Conservation (phyloP, 1,140 invertebrate genomes). For the Caligus rogercresseyi region DNA sequence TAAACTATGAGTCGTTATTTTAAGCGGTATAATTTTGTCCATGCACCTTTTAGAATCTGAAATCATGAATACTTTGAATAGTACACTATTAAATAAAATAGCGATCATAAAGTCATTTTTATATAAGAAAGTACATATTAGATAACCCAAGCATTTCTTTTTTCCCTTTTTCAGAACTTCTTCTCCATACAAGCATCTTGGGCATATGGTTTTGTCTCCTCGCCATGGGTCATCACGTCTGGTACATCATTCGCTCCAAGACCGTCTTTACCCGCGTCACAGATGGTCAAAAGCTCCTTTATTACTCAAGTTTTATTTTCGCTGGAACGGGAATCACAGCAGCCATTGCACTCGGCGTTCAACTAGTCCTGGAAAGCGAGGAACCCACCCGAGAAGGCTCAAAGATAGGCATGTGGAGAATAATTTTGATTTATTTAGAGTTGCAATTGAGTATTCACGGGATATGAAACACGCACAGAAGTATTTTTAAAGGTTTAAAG, state of each 20-base stretch:
- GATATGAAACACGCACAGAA: too few relatives aligned
- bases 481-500: too few relatives aligned
- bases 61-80: too few relatives aligned
- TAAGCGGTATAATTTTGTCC: too few relatives aligned
- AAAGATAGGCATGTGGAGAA: neutral
- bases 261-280: constrained; percentile 16
- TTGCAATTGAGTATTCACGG: too few relatives aligned
- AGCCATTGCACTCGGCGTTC: neutral
- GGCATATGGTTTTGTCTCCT: constrained; percentile 5
- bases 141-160: too few relatives aligned
- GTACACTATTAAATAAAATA: too few relatives aligned
- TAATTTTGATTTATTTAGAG: too few relatives aligned
- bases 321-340: neutral
- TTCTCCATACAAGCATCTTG: constrained; percentile 5
- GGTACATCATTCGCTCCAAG: constrained; percentile 14
- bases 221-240: constrained; percentile 16
- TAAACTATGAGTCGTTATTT: too few relatives aligned
- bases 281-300: constrained; percentile 7
- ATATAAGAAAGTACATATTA: too few relatives aligned
- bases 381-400: neutral
- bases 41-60: too few relatives aligned
- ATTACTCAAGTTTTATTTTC: constrained; percentile 5
- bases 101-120: too few relatives aligned
- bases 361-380: neutral
- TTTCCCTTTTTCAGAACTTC: neutral